These are phyloP conservation scores for Hypotaenidia okinawae DNA, from an alignment of 2,797 vertebrate genomes.

Conservation along the genomic window DNA sequence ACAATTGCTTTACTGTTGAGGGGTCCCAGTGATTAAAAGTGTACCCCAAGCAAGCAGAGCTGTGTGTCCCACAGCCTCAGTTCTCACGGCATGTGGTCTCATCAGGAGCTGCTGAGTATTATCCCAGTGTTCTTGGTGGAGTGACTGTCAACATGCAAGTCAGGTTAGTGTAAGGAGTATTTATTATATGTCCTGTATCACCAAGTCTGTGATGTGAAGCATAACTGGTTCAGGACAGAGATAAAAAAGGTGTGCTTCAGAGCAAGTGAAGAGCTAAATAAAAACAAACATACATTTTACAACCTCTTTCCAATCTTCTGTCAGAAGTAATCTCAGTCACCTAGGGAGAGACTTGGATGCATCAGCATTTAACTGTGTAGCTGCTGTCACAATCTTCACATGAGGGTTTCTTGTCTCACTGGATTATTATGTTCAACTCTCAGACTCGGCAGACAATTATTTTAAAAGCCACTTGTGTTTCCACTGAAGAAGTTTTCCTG, in stretches of 20 bases:
- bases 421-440: neutral
- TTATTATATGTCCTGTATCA: neutral
- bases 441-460: neutral
- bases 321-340: slow-evolving; percentile 2
- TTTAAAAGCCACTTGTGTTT: neutral
- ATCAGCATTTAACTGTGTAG: too few species aligned
- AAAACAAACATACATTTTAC: neutral
- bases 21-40: neutral
- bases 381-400: neutral
- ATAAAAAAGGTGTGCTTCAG: neutral
- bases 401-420: neutral
- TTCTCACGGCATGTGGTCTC: neutral
- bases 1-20: neutral
- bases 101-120: neutral
- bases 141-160: neutral
- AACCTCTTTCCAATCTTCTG: neutral
- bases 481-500: neutral
- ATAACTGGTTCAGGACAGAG: neutral
- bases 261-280: neutral
- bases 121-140: neutral
- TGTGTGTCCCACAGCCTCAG: neutral
- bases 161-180: neutral
- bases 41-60: neutral
- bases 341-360: neutral
- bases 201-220: neutral